Base-by-base conservation (phyloP, 2,113 vertebrate species). In the Arothron firmamentum region DNA sequence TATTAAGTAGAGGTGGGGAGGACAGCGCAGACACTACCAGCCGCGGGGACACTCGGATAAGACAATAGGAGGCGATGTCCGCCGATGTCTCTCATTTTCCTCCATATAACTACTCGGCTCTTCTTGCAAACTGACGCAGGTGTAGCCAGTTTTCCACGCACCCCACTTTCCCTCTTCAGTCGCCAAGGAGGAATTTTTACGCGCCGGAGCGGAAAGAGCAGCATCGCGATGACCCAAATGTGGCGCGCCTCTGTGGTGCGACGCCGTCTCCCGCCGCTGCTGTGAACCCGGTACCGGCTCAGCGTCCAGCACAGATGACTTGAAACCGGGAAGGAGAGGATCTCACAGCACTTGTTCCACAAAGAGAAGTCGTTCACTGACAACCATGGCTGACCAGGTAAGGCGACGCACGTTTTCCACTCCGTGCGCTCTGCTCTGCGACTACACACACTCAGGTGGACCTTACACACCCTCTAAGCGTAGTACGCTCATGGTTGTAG, bases 381-480 rank as follows among this genome's bases (percentile, higher is more conserved):
- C 48, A 55, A 88, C 75, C 69, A 91, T 91, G 90, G 80, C 87
- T 67, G 90, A 91, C 80, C 89, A 91, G 88, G 90, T 91, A 88
- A 87, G 78, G 46, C 14, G 20, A 69, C 65, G 2, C n/a, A 23
- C 55, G 47, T 15, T 31, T n/a, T 2, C 46, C 52, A 52, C 43
- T 55, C 57, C 54, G 49, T 43, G 73, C 55, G 63, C 65, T 64
- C 47, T 18, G 55, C 52, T 63, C 57, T 52, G 7, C 3, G 10
- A 9, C 42, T 20, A 16, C 52, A 42, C 49, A 9, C 18, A n/a
- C 53, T 18, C 60, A 62, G 47, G 51, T 64, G 43, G 50, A 13
- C 25, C 6, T 14, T 41, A 28, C 19, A 49, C 45, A 23, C 57
- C 46, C 9, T 48, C 43, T 7, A 0, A 46, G 61, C 54, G 21